Base-by-base conservation (phyloP, 2,888 invertebrate genomes). In the Limenitis camilla region DNA sequence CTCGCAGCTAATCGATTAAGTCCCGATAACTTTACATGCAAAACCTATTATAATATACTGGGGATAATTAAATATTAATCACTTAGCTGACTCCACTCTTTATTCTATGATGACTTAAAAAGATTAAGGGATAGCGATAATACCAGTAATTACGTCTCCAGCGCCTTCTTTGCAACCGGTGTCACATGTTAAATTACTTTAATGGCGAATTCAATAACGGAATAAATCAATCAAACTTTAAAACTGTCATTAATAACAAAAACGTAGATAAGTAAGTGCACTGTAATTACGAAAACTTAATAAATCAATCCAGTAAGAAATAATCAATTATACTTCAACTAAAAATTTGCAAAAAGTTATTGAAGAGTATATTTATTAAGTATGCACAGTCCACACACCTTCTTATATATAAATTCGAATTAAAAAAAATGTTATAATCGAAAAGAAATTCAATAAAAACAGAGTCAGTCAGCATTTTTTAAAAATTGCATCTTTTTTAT, bases 1-100 rank as follows among this genome's bases (percentile, higher is more conserved):
- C 72, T 71, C 66, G 65, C 52, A 66, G 66, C 62, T 76, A 80
- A 80, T 81, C 77, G 79, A 78, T 78, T 71, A 65, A 65, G 63
- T 63, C 59, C 52, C 51, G 68, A 68, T 69, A 61, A 61, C 55
- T 63, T 61, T 60, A 63, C 60, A 61, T 54, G 59, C 55, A 60
- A 61, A 63, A 60, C 61, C 64, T 61, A 61, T 63, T 60, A 61
- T 54, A 55, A 55, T 55, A 55, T 55, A 54, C 44, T 28, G 31
- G 54, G 28, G 49, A 52, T 55, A 46, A 57, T 56, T 45, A 58
- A 55, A 53, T 46, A 53, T 58, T 53, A 55, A 60, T 60, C 55
- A 53, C 53, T 58, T 52, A 55, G 52, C 44, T 48, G 33, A 31
- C 52, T 46, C 43, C 45, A 31, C 40, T 30, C 44, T 33, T 52